Evolutionary conservation across 1,140 invertebrate species (phyloP), one percentile per base, ranked within the genome.

Genomic region (Phthorimaea operculella): DNA sequence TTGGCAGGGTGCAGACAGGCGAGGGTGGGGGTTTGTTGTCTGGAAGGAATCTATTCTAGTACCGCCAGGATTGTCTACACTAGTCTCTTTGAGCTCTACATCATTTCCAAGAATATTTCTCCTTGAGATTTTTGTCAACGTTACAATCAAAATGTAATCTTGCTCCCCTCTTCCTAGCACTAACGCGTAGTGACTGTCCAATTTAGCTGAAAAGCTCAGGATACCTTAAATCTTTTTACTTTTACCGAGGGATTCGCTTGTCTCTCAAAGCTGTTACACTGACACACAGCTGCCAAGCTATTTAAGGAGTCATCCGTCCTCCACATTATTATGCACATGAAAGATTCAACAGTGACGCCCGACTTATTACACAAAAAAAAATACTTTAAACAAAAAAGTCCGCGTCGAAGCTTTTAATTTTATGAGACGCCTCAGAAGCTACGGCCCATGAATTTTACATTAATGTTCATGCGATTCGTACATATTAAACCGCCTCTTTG

Each of bases 311-410:
- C 36, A 39, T 39, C 36, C 36, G 36, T 39, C 36, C 36, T 42
- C 39, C 52, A 50, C 55, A 62, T 65, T 63, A 59, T 64, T 68
- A 75, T 68, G 60, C 64, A 62, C 63, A 76, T 76, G 66, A 68
- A 76, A 72, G 50, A 76, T 76, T 74, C 74, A 76, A 66, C 62
- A 67, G 65, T 65, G 61, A 62, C 62, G 53, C 60, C 52, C 42
- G 57, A 60, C 54, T 70, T 64, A 61, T 68, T 56, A 62, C 58
- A 44, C 54, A 60, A 65, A 60, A 63, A 66, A 63, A 58, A 62
- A 52, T 34, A 57, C 49, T 49, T 52, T 33, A 39, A 36, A 56
- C 11, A 56, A 60, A 47, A 45, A 47, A 15, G 44, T 47, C 11
- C 42, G 52, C 51, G 16, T 18, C 39, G n/a, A n/a, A 42, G 17